Conservation (phyloP, 2,888 invertebrate genomes). For the Glyphotaelius pellucidus region DNA sequence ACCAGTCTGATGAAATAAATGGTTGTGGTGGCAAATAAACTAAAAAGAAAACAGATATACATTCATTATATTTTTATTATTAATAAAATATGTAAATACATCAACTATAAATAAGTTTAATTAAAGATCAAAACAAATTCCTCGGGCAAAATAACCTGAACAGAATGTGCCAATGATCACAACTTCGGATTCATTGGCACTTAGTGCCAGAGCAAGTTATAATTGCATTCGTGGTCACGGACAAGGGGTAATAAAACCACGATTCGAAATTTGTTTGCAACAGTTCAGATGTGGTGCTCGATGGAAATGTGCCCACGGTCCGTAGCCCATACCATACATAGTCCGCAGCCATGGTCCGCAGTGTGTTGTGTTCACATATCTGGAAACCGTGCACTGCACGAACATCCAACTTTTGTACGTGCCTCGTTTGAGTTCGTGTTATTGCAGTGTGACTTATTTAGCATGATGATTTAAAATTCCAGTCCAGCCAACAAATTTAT, state of each 20-base stretch:
- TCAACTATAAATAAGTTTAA: neutral
- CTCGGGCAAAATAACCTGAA: neutral
- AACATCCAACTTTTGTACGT: neutral
- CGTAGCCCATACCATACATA: neutral
- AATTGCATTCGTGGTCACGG: slow-evolving; percentile 31
- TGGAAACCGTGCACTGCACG: neutral
- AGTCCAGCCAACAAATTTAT: neutral
- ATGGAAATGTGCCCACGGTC: neutral
- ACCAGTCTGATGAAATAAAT: too few species aligned
- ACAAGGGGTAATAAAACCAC: neutral
- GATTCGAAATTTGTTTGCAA: slow-evolving; percentile 10
- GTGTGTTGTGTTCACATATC: neutral
- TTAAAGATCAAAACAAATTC: neutral
- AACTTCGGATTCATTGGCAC: slow-evolving; percentile 3
- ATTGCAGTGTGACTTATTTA: neutral
- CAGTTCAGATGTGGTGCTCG: slow-evolving; percentile 7
- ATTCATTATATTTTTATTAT: too few species aligned
- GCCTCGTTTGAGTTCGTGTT: neutral
- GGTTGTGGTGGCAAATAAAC: too few species aligned
- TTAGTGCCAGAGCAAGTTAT: slow-evolving; percentile 1
- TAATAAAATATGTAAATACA: too few species aligned
- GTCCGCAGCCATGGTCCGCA: neutral
- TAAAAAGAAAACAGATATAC: too few species aligned
- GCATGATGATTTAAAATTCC: neutral
- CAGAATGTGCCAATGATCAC: neutral